Percentiles rank a stretch among this genome's conserved stretches.
Evolutionary conservation across 2,797 vertebrate genomes (phyloP).

Genomic region (Hyperoplus immaculatus): DNA sequence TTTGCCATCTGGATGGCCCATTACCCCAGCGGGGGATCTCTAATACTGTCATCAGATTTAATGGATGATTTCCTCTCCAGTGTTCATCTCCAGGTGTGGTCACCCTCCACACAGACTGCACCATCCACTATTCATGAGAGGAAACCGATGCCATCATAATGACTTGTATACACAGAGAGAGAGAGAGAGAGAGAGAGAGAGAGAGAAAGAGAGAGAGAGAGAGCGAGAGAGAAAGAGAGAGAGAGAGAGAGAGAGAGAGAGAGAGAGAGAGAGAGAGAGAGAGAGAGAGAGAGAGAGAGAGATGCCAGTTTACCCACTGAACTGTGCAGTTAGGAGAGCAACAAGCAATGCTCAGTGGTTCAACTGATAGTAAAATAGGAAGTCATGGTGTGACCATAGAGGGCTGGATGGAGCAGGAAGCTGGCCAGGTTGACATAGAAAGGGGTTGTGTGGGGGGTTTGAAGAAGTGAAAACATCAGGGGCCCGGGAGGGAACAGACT

Average conservation of each 20-base stretch:
- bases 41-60: conserved; percentile 61
- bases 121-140: conserved; percentile 74
- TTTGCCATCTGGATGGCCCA: conserved; percentile 44
- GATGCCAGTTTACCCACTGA: conserved; percentile 3
- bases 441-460: background rate
- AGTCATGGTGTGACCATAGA: conserved; percentile 20
- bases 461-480: conserved; percentile 42
- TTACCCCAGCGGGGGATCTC: conserved; percentile 50
- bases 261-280: background rate
- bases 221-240: background rate
- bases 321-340: conserved; percentile 3
- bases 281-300: background rate
- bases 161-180: background rate
- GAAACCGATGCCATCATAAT: conserved; percentile 50
- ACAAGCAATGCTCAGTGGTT: background rate
- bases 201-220: background rate
- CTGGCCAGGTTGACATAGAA: conserved; percentile 13
- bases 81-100: conserved; percentile 72
- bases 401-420: conserved; percentile 21
- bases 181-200: background rate
- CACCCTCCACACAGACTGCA: conserved; percentile 53
- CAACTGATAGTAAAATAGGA: conserved; percentile 32
- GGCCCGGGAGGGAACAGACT: conserved; percentile 11
- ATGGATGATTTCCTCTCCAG: conserved; percentile 53
- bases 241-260: background rate